Percentiles rank a stretch among this genome's conserved stretches.
These are phyloP conservation scores for Magallana nippona DNA, from an alignment of 2,888 invertebrate genomes.

Conservation along the genomic window DNA sequence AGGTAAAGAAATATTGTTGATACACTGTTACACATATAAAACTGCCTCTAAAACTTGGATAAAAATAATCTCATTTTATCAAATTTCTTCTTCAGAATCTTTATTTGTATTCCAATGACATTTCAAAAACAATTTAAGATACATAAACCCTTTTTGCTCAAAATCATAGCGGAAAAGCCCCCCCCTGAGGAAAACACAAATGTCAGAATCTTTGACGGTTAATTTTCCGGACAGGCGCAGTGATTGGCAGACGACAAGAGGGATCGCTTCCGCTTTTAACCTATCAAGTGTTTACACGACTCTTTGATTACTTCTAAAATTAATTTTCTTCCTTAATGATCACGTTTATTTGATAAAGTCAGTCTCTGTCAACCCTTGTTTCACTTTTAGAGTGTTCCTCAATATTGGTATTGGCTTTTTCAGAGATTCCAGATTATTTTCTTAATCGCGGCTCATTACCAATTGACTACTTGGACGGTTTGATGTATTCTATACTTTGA, in stretches of 20 bases:
- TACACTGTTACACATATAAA: no score
- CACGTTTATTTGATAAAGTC: slow-evolving; percentile 42
- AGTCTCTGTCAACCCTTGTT: slow-evolving; percentile 35
- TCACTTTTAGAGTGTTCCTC: not conserved
- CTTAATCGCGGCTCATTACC: no score
- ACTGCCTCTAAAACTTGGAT: no score
- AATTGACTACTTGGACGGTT: no score
- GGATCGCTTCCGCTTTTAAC: slow-evolving; percentile 49
- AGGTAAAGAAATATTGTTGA: no score
- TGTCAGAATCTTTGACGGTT: slow-evolving; percentile 42
- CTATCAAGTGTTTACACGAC: slow-evolving; percentile 50
- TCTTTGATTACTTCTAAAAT: slow-evolving; percentile 49
- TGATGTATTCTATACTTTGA: no score
- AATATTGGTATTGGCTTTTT: no score
- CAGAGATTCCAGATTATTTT: no score
- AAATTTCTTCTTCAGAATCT: no score
- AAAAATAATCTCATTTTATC: no score
- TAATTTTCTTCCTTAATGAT: slow-evolving; percentile 43
- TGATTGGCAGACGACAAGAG: slow-evolving; percentile 49
- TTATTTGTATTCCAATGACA: no score
- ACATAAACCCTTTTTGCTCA: not conserved
- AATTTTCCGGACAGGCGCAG: slow-evolving; percentile 41
- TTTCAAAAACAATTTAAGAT: no score
- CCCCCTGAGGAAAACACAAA: slow-evolving; percentile 36
- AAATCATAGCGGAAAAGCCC: not conserved